phyloP scores from a whole-genome alignment of 2,113 vertebrate species.

The Aix galericulata region DNA sequence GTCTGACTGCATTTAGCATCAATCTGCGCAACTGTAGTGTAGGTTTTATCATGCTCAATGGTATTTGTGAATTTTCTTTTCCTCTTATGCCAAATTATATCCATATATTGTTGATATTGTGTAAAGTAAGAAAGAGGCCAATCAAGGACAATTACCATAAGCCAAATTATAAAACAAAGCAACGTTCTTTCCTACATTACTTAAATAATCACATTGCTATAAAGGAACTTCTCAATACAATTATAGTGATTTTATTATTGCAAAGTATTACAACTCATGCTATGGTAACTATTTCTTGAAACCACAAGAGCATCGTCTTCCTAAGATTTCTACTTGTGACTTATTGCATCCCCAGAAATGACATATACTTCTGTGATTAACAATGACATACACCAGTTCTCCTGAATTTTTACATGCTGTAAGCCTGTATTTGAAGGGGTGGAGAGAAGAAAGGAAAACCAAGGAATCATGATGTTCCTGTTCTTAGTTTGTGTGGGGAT shows the following conservation, averaged over 20 bases:
- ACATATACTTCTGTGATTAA: neutral
- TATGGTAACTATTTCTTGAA: neutral
- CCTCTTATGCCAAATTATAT: neutral
- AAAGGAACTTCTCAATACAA: neutral
- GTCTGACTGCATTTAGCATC: neutral
- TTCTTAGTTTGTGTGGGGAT: neutral
- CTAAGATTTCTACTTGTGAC: neutral
- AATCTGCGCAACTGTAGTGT: neutral
- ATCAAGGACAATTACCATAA: neutral
- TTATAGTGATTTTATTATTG: neutral
- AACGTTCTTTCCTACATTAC: neutral
- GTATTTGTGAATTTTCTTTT: neutral
- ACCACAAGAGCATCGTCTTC: neutral
- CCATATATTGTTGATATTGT: neutral
- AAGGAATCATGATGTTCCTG: neutral
- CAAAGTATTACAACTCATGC: neutral
- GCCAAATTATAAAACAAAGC: neutral
- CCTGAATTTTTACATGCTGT: neutral
- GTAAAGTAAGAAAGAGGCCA: neutral
- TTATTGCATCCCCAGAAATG: neutral
- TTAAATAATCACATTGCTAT: neutral
- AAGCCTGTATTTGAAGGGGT: fast-evolving
- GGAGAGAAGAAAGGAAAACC: neutral
- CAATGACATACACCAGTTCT: neutral
- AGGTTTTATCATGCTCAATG: neutral